Base-by-base conservation (phyloP, 2,797 vertebrate species). In the Acridotheres tristis region DNA sequence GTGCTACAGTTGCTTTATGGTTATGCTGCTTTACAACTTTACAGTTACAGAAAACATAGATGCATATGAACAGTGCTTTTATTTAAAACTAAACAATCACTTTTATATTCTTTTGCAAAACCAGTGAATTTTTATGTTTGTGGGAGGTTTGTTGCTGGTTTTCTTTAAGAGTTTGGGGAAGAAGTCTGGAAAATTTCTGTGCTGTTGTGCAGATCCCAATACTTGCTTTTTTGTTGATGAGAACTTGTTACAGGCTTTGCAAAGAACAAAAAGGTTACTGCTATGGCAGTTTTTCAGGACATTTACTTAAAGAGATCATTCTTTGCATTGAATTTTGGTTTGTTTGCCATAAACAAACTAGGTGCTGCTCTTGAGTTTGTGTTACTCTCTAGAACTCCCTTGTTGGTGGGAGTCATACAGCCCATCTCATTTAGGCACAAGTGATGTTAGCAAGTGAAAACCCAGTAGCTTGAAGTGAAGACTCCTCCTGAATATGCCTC, bases 361-460 rank as follows among this genome's bases (percentile, higher is more conserved):
- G 26, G 27, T 26, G 29, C 51, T 51, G 23, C 59, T 2, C 0
- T 58, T 78, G 65, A 42, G 20, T 86, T 84, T 48, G 29, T 26
- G 12, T 82, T 92, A 25, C 51, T 69, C 5, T 55, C 1, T 40
- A 53, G 63, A 69, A 53, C 11, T 61, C 65, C 9, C 3, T 11
- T 0, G 4, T 19, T 59, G 59, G 5, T 23, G 18, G 10, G 40
- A 66, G 38, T 83, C 38, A 5, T 10, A 13, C 5, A 63, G 45
- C 43, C n/a, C 0, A 0, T 15, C 29, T 72, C 34, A 19, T 65
- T 62, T 40, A 43, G 16, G 34, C 13, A n/a, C 29, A 22, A 88
- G 34, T 29, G 32, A 47, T 53, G 30, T 25, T 43, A 58, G 13
- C 15, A 61, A 62, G 71, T n/a, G 18, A 69, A 88, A 90, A 47